Conservation (phyloP, 2,113 vertebrate genomes). For the Coturnix japonica region DNA sequence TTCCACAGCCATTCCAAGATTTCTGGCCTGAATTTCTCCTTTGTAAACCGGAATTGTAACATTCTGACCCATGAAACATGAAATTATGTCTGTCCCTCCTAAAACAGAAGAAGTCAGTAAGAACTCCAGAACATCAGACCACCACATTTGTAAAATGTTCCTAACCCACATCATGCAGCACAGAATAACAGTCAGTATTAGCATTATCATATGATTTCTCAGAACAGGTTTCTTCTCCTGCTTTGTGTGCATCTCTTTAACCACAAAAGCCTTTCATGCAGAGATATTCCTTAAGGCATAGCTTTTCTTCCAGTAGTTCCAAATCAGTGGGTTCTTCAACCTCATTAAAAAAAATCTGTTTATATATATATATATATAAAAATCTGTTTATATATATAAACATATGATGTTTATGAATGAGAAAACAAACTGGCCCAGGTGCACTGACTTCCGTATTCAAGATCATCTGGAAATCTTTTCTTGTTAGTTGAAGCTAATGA, state of each 20-base stretch:
- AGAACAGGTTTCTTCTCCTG: neutral
- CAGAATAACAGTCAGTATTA: neutral
- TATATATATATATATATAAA: no score
- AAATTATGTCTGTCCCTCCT: conserved; percentile 98
- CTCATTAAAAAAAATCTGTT: neutral
- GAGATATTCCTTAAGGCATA: neutral
- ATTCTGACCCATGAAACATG: conserved; percentile 97
- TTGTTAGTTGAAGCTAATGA: neutral
- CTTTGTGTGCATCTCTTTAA: neutral
- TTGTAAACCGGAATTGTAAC: conserved; percentile 88
- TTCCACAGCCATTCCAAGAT: conserved; percentile 94
- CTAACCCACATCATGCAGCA: neutral
- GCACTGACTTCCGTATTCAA: neutral
- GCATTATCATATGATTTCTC: neutral
- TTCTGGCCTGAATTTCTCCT: conserved; percentile 95
- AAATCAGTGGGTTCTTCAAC: neutral
- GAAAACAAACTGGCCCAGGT: neutral
- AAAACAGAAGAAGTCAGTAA: neutral
- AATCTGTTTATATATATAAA: no score
- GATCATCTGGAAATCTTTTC: neutral
- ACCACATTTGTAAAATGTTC: neutral
- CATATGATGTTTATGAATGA: neutral
- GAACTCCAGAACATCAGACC: neutral
- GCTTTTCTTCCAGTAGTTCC: neutral
- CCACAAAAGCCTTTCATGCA: neutral